Evolutionary conservation across 2,113 vertebrate species (phyloP).

Genomic region (Scalopus aquaticus): DNA sequence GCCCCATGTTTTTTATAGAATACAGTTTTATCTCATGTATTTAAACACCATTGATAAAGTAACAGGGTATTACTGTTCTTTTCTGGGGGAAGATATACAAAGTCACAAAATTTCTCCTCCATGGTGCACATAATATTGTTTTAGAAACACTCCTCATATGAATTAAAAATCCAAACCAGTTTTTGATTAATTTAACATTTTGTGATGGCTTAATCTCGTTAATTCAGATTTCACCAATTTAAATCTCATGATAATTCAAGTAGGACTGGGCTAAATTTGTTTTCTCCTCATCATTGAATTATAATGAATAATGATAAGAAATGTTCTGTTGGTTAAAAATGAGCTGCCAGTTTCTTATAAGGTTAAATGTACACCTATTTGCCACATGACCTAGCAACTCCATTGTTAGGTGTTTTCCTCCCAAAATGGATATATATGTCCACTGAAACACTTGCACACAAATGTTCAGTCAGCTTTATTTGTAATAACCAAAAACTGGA

Average conservation of each 20-base stretch:
- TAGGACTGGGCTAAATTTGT: conserved; percentile 36
- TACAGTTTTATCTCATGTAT: not conserved
- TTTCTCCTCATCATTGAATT: conserved; percentile 55
- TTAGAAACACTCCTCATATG: conserved; percentile 14
- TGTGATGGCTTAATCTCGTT: conserved; percentile 45
- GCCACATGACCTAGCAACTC: not conserved
- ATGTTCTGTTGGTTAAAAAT: not conserved
- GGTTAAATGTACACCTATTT: not conserved
- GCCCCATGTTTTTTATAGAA: not conserved
- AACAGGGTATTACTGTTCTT: not conserved
- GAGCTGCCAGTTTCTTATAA: not conserved
- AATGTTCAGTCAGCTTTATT: conserved; percentile 12
- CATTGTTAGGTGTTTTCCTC: not conserved
- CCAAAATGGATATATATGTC: not conserved
- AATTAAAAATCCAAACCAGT: conserved; percentile 37
- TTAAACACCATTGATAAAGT: conserved; percentile 37
- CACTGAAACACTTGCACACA: not conserved
- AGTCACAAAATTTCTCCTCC: not conserved
- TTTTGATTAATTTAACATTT: conserved; percentile 39
- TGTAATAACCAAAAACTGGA: not conserved
- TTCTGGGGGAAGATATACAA: not conserved
- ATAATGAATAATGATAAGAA: conserved; percentile 38
- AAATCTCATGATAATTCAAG: conserved; percentile 50
- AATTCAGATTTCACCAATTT: conserved; percentile 54
- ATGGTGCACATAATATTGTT: not conserved